These are phyloP conservation scores for Mactromeris polynyma DNA, from an alignment of 2,888 invertebrate genomes.

Conservation along the genomic window DNA sequence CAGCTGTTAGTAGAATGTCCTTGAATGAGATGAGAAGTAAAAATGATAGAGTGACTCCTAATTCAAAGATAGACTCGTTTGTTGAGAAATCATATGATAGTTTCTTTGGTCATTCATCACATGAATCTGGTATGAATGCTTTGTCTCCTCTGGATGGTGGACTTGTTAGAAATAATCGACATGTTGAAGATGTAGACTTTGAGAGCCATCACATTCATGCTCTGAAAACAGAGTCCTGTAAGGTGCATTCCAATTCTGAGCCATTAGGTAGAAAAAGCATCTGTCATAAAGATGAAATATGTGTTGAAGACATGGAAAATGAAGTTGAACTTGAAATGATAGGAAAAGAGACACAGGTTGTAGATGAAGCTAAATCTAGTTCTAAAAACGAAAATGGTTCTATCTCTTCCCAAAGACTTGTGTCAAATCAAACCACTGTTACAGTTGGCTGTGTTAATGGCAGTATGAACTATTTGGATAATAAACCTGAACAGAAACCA, in stretches of 20 bases:
- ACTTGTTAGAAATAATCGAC: neutral
- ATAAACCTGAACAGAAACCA: neutral
- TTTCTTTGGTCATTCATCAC: conserved; percentile 50
- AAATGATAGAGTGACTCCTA: neutral
- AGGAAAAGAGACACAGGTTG: neutral
- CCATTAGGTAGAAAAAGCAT: conserved; percentile 20
- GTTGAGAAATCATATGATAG: conserved; percentile 59
- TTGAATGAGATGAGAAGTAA: neutral
- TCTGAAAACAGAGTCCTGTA: neutral
- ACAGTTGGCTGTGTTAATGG: neutral
- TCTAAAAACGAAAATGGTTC: neutral
- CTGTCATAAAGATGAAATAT: conserved; percentile 27
- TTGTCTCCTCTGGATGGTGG: neutral
- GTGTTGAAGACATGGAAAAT: conserved; percentile 49
- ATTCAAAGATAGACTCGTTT: conserved; percentile 30
- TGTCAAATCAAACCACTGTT: neutral
- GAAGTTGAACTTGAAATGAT: conserved; percentile 30
- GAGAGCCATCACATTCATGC: neutral
- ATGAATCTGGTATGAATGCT: neutral
- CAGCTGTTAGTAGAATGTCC: neutral
- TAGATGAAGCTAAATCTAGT: neutral
- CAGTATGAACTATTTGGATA: neutral
- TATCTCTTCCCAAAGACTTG: neutral
- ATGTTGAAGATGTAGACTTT: neutral
- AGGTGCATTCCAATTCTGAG: neutral